These are phyloP conservation scores for Caenorhabditis remanei DNA, from an alignment of 1,140 invertebrate species.

Conservation along the genomic window DNA sequence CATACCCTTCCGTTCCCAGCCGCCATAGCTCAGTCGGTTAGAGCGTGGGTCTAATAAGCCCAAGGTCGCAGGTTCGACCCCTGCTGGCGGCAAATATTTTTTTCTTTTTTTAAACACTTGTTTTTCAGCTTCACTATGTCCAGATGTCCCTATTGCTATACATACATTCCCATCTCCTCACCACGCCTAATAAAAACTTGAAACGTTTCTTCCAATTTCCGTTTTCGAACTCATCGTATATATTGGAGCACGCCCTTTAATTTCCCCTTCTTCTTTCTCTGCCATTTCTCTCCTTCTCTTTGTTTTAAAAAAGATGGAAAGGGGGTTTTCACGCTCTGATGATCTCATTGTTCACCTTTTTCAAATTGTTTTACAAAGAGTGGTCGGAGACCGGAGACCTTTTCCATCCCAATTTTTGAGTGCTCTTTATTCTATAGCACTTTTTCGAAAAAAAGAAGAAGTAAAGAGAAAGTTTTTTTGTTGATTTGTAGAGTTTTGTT, in stretches of 20 bases:
- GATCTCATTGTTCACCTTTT: conserved; percentile 51
- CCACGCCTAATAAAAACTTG: no score
- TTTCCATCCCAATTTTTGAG: background rate
- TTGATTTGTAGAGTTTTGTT: no score
- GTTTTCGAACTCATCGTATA: no score
- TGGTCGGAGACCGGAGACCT: background rate
- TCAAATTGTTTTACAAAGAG: conserved; percentile 38
- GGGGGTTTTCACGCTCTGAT: conserved; percentile 42
- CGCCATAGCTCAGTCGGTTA: conserved; percentile 70
- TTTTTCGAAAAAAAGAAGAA: background rate
- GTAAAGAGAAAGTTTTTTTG: background rate
- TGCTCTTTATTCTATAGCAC: conserved; percentile 28
- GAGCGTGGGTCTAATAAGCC: conserved; percentile 78
- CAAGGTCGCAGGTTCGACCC: conserved; percentile 78
- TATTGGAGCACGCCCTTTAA: no score
- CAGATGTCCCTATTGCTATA: no score
- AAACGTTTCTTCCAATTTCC: no score
- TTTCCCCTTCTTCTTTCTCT: no score
- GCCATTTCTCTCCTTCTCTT: no score
- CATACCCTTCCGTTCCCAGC: background rate
- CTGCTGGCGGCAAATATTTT: conserved; percentile 73
- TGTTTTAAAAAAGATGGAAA: background rate
- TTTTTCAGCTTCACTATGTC: no score
- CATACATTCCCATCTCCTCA: no score
- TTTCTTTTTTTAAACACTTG: no score